Conservation (phyloP, 2,113 vertebrate species). For the Myrmecophaga tridactyla region DNA sequence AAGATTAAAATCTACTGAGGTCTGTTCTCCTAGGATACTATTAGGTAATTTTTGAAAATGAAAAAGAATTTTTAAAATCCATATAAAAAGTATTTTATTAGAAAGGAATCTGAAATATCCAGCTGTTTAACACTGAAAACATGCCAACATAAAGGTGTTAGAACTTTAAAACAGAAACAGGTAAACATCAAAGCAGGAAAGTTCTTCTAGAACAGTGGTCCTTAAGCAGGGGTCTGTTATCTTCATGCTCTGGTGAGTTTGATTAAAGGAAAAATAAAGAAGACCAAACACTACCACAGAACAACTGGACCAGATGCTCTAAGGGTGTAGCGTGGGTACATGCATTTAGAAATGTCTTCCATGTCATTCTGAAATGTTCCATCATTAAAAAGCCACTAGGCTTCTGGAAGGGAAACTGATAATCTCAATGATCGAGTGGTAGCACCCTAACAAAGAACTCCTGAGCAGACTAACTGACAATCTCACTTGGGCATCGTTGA, state of each 20-base stretch:
- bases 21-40: neutral
- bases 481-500: slow-evolving; percentile 4
- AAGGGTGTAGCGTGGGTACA: neutral
- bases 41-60: neutral
- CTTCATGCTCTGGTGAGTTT: neutral
- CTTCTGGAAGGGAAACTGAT: neutral
- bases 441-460: neutral
- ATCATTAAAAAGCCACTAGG: neutral
- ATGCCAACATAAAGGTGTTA: too few relatives aligned
- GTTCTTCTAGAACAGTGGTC: neutral
- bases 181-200: neutral
- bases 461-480: neutral
- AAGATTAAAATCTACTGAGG: neutral
- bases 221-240: neutral
- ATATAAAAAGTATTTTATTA: neutral
- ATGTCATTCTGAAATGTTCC: neutral
- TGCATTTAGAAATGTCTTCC: neutral
- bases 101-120: neutral
- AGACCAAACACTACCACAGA: neutral
- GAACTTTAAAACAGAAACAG: neutral
- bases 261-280: neutral
- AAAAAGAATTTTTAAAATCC: neutral
- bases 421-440: neutral
- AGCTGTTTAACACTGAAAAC: neutral
- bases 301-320: neutral